These are phyloP conservation scores for Omphaloscelis lunosa DNA, from an alignment of 2,888 invertebrate genomes.

Conservation along the genomic window DNA sequence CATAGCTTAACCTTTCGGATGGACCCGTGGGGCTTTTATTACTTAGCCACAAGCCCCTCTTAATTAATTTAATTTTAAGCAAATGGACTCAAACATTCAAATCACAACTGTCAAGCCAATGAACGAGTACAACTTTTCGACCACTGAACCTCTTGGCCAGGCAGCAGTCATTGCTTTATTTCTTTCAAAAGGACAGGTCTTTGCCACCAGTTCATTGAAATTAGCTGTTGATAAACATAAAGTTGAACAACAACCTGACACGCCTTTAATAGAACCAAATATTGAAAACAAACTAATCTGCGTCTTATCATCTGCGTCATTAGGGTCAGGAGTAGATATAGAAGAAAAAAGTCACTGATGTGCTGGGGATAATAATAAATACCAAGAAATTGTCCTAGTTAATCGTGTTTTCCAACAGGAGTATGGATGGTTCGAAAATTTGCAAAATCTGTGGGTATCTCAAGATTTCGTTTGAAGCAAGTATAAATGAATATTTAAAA, in stretches of 20 bases:
- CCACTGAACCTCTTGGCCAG: neutral
- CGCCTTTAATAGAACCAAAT: neutral
- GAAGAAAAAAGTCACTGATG: constrained; percentile 11
- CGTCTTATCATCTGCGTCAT: constrained; percentile 26
- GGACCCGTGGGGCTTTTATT: too few relatives aligned
- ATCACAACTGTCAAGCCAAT: neutral
- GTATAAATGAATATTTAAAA: neutral
- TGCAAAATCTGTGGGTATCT: neutral
- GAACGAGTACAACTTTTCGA: neutral
- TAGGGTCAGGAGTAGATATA: constrained; percentile 9
- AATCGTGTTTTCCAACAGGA: neutral
- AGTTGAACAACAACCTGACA: constrained; percentile 14
- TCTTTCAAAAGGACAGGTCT: neutral
- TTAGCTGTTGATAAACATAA: constrained; percentile 18
- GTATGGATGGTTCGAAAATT: neutral
- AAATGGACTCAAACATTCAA: neutral
- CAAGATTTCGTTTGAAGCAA: neutral
- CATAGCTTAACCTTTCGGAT: too few relatives aligned
- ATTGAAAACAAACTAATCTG: constrained; percentile 27
- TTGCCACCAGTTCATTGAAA: neutral
- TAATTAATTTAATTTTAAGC: neutral
- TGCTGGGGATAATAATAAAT: constrained; percentile 3
- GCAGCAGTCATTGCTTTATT: constrained; percentile 9
- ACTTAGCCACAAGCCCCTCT: too few relatives aligned
- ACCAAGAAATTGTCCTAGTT: neutral